These are phyloP conservation scores for Campoplex capitator DNA, from an alignment of 2,888 invertebrate species.

Conservation along the genomic window DNA sequence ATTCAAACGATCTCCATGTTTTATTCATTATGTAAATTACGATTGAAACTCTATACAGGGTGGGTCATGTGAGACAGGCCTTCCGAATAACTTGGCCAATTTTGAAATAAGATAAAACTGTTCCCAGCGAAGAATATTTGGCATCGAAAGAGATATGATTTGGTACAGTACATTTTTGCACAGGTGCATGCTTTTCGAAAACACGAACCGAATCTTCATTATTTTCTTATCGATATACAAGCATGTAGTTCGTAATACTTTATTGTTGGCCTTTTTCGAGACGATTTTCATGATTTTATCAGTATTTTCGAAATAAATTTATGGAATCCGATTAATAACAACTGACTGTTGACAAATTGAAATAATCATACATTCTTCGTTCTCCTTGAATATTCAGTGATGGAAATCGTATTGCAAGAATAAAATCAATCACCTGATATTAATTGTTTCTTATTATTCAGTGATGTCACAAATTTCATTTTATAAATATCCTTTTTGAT, in stretches of 20 bases:
- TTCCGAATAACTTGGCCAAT: neutral
- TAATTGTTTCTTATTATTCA: neutral
- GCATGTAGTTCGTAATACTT: neutral
- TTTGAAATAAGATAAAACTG: neutral
- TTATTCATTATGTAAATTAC: constrained; percentile 17
- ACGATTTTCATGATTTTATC: too few species aligned
- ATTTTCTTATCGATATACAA: neutral
- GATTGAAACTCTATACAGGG: neutral
- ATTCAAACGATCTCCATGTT: constrained; percentile 29
- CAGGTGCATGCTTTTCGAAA: neutral
- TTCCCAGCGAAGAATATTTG: neutral
- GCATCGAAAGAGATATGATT: neutral
- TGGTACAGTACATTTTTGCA: neutral
- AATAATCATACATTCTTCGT: neutral
- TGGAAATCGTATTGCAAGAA: neutral
- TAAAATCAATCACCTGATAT: neutral
- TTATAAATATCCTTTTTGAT: neutral
- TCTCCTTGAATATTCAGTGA: neutral
- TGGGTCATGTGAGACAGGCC: neutral
- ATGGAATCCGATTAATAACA: too few species aligned
- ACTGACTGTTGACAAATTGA: neutral
- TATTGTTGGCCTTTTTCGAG: neutral
- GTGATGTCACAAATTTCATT: neutral
- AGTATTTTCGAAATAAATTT: too few species aligned
- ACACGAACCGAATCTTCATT: neutral